These are phyloP conservation scores for Trichechus manatus DNA, from an alignment of 2,113 vertebrate species.

Conservation along the genomic window DNA sequence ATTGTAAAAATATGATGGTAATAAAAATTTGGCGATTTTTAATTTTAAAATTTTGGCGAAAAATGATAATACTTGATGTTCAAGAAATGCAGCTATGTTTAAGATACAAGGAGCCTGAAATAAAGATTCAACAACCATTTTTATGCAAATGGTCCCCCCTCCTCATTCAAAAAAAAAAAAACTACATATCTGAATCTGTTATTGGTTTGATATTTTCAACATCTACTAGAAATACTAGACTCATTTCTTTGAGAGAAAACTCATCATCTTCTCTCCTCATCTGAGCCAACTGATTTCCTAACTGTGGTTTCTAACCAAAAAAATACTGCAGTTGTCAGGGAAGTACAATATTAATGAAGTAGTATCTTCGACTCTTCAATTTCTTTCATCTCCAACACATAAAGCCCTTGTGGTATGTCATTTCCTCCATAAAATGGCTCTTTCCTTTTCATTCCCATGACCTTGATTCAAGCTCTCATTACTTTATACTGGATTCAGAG, in stretches of 20 bases:
- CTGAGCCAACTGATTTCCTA: constrained; percentile 25
- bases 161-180: neutral
- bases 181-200: neutral
- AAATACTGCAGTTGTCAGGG: neutral
- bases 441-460: neutral
- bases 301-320: constrained; percentile 47
- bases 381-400: constrained; percentile 6
- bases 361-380: neutral
- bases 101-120: neutral
- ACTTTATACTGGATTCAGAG: neutral
- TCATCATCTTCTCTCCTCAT: neutral
- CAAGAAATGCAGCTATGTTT: neutral
- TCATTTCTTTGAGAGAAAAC: neutral
- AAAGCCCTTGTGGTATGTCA: neutral
- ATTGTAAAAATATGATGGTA: neutral
- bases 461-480: neutral
- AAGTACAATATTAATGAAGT: neutral
- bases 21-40: constrained; percentile 32
- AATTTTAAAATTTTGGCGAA: neutral
- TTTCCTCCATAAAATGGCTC: neutral
- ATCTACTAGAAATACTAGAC: neutral
- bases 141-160: neutral
- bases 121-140: neutral
- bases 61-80: neutral
- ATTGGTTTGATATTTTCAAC: constrained; percentile 11